Evolutionary conservation across 2,888 invertebrate species (phyloP), one percentile per base, ranked within the genome.

Genomic region (Melinaea menophilus): DNA sequence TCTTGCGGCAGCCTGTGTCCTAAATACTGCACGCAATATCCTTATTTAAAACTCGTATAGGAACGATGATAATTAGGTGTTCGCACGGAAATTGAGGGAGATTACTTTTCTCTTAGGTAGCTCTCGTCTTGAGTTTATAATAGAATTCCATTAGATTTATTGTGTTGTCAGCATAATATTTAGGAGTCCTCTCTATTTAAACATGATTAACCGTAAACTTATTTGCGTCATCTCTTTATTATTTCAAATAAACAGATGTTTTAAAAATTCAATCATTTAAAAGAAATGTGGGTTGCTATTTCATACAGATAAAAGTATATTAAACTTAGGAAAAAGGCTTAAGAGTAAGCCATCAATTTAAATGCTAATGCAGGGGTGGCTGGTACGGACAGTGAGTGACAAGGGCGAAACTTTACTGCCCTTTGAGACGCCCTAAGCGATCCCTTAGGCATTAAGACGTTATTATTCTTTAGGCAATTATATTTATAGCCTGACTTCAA

Each of bases 321-420:
- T 68, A 37, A 56, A 54, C 64, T 68, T 60, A 63, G 65, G 64
- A 68, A 73, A 75, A 72, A 64, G 69, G 70, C 74, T 71, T 61
- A 58, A 64, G 55, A 58, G 62, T 62, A 69, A 63, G 68, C 78
- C 80, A 84, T 87, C 86, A 88, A 88, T 88, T 86, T 86, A 81
- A 80, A 86, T 86, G 82, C 81, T 85, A 86, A 86, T 85, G 79
- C 74, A 74, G 78, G 69, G 66, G 62, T 70, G 71, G 71, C 75
- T 80, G 82, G 67, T 66, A 58, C 41, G 64, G 87, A 86, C 86
- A 85, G 81, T 86, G 87, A 88, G 77, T 86, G 88, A 85, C 86
- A 82, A 73, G 84, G 81, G 74, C 78, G 67, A 70, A 77, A 79
- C 77, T 79, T 77, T 75, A 75, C 75, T 77, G 72, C 77, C 77